Evolutionary conservation across 2,888 invertebrate species (phyloP), one percentile per base, ranked within the genome.

Genomic region (Maniola hyperantus): DNA sequence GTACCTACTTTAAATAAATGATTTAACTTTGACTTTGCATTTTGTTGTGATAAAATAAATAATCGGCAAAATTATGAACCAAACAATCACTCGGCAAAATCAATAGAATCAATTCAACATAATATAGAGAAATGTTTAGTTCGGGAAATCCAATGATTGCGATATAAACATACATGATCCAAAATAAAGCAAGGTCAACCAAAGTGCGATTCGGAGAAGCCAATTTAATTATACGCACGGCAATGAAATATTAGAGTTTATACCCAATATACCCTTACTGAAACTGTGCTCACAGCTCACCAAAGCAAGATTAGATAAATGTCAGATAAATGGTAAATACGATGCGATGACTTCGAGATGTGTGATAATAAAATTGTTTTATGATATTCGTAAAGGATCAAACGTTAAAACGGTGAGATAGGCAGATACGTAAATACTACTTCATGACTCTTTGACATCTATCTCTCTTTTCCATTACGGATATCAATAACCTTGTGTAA

Each of bases 131-230:
- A 11, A 59, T 59, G 59, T 34, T 33, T 6, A 15, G 46, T 48
- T 33, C 26, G 34, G 33, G n/a, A 59, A 59, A 34, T 46, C 15
- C 15, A 33, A 11, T 33, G 59, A 59, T 33, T 34, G 10, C 34
- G 13, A 33, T 48, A 44, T 58, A 59, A 59, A 59, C 59, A 59
- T 55, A 33, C n/a, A 15, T 6, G 46, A 34, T 15, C 59, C 15
- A 59, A 59, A 48, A 48, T 59, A 59, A 48, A 34, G 13, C 59
- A 48, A 59, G 59, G 59, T 48, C 46, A 18, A 34, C 5, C 34
- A 48, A 33, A 10, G 34, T 59, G 33, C 33, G 15, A 59, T 59
- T 59, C 48, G 15, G 10, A 48, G 15, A 34, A 59, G 20, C 46
- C 46, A 46, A 46, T 57, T 6, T 26, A 42, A 48, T 34, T 34